Conservation (phyloP, 2,797 vertebrate genomes). For the Muscicapa comitata region DNA sequence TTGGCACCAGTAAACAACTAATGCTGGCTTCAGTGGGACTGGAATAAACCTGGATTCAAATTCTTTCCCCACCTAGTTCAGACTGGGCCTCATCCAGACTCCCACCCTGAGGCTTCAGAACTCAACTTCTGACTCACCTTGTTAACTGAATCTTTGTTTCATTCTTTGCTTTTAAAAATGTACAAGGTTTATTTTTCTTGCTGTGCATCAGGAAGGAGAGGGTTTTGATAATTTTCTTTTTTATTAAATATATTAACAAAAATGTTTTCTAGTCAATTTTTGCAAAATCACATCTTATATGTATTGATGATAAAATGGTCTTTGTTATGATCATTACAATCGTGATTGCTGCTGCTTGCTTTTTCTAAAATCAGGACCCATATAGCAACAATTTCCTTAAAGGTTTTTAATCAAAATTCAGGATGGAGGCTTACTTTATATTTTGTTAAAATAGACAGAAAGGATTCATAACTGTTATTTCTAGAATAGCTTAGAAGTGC, state of each 20-base stretch:
- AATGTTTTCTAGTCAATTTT: not conserved
- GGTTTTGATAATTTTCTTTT: not conserved
- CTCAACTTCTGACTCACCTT: not conserved
- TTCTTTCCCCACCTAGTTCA: not conserved
- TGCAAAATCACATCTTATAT: not conserved
- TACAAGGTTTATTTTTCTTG: not conserved
- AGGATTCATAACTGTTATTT: not conserved
- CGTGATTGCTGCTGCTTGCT: not conserved
- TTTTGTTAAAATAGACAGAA: not conserved
- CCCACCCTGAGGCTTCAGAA: not conserved
- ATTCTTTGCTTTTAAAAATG: not conserved
- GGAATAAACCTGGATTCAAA: not conserved
- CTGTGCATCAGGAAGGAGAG: not conserved
- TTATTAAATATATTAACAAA: not conserved
- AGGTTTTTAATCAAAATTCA: not conserved
- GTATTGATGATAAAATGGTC: not conserved
- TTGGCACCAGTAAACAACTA: accelerated
- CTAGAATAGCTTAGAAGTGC: not conserved
- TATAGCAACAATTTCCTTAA: not conserved
- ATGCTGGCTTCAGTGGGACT: not conserved
- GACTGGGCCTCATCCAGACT: not conserved
- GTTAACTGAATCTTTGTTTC: not conserved
- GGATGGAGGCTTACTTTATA: not conserved
- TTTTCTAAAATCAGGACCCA: not conserved
- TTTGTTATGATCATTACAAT: not conserved